Percentiles rank a stretch among this genome's conserved stretches.
phyloP scores from a whole-genome alignment of 2,888 invertebrate species.

The Teleogryllus oceanicus region DNA sequence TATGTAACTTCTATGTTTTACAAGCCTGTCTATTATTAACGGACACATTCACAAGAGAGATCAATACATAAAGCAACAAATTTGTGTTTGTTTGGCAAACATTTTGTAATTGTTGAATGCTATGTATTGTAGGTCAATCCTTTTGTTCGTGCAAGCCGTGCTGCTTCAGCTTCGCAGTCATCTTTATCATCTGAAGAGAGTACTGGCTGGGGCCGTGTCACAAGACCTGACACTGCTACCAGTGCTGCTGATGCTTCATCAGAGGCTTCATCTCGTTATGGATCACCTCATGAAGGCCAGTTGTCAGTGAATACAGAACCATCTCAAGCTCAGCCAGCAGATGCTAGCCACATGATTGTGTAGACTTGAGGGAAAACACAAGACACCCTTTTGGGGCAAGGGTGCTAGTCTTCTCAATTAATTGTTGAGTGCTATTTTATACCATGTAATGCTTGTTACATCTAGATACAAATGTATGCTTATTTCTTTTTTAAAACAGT shows the following conservation, averaged over 20 bases:
- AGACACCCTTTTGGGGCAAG: background rate
- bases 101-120: background rate
- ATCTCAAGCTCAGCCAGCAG: background rate
- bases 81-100: too few relatives aligned
- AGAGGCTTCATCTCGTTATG: background rate
- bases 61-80: too few relatives aligned
- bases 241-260: slow-evolving; percentile 6
- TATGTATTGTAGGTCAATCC: background rate
- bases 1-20: too few relatives aligned
- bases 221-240: background rate
- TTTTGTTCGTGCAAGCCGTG: background rate
- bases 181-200: background rate
- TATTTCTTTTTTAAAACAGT: background rate
- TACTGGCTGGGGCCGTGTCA: background rate
- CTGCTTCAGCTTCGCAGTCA: background rate
- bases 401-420: background rate
- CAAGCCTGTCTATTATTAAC: too few relatives aligned
- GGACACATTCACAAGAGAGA: too few relatives aligned
- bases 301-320: background rate
- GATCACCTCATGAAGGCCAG: background rate
- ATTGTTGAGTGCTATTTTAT: background rate
- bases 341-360: background rate
- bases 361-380: background rate
- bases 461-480: background rate
- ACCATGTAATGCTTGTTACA: background rate